Conservation (phyloP, 2,888 invertebrate species). For the Psylliodes chrysocephalus region DNA sequence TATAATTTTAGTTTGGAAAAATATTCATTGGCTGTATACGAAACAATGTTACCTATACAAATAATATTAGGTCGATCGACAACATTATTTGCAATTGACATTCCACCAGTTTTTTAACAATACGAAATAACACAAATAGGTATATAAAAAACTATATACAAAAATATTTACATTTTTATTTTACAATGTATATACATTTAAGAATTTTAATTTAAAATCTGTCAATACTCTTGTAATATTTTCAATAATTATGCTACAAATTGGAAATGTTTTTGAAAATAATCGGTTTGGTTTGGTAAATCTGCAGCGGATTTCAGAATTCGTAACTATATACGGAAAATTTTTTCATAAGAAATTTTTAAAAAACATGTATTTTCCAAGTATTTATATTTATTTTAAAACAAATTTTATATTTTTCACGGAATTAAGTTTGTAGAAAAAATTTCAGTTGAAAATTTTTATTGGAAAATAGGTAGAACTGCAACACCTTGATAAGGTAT, state of each 20-base stretch:
- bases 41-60: constrained; percentile 4
- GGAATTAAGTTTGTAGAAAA: too few species aligned
- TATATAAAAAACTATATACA: constrained; percentile 14
- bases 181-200: constrained; percentile 3
- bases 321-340: too few species aligned
- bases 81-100: constrained; percentile 11
- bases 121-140: neutral
- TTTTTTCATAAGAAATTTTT: too few species aligned
- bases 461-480: too few species aligned
- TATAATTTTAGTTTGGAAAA: neutral
- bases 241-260: neutral
- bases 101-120: neutral
- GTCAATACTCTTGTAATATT: neutral
- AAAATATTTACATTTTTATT: constrained; percentile 9
- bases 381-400: too few species aligned
- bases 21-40: neutral
- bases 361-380: too few species aligned
- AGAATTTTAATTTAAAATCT: neutral
- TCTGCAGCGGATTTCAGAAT: too few species aligned
- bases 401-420: too few species aligned
- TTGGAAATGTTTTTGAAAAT: neutral
- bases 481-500: too few species aligned
- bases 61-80: constrained; percentile 7
- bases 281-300: too few species aligned
- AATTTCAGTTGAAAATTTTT: too few species aligned